phyloP scores from a whole-genome alignment of 2,113 vertebrate species.

The Oncorhynchus mykiss region DNA sequence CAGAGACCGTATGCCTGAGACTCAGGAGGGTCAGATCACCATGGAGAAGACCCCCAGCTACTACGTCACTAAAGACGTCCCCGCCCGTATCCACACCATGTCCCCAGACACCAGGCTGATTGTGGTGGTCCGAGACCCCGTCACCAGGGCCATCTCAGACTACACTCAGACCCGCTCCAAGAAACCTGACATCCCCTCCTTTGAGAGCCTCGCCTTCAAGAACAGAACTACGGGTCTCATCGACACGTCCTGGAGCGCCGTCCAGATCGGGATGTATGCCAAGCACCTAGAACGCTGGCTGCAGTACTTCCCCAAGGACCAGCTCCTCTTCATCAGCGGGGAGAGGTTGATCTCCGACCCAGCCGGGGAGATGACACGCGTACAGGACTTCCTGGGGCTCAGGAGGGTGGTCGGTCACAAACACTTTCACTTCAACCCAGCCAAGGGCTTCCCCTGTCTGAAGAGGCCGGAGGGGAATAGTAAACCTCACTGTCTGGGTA shows the following conservation, averaged over 20 bases:
- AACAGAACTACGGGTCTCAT: constrained; percentile 87
- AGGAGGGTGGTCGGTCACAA: constrained; percentile 87
- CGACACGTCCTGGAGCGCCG: constrained; percentile 91
- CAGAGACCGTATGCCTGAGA: constrained; percentile 90
- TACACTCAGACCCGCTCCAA: constrained; percentile 95
- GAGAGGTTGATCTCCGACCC: constrained; percentile 89
- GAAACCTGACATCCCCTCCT: constrained; percentile 88
- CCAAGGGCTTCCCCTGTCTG: constrained; percentile 95
- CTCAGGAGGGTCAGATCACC: constrained; percentile 88
- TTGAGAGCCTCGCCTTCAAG: constrained; percentile 90
- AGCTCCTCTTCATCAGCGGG: constrained; percentile 92
- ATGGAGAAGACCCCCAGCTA: constrained; percentile 98
- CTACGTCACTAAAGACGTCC: constrained; percentile 88
- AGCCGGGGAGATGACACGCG: constrained; percentile 85
- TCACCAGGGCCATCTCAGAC: constrained; percentile 92
- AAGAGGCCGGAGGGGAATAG: constrained; percentile 90
- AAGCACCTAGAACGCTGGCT: constrained; percentile 94
- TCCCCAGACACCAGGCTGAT: constrained; percentile 88
- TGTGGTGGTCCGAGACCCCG: constrained; percentile 90
- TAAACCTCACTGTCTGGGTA: constrained; percentile 82
- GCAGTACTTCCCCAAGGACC: constrained; percentile 82
- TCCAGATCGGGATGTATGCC: constrained; percentile 94
- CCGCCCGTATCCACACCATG: constrained; percentile 89
- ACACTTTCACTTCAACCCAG: constrained; percentile 95
- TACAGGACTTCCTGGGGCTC: constrained; percentile 92